phyloP scores from a whole-genome alignment of 2,797 vertebrate species.

The Scomberomorus guttatus region DNA sequence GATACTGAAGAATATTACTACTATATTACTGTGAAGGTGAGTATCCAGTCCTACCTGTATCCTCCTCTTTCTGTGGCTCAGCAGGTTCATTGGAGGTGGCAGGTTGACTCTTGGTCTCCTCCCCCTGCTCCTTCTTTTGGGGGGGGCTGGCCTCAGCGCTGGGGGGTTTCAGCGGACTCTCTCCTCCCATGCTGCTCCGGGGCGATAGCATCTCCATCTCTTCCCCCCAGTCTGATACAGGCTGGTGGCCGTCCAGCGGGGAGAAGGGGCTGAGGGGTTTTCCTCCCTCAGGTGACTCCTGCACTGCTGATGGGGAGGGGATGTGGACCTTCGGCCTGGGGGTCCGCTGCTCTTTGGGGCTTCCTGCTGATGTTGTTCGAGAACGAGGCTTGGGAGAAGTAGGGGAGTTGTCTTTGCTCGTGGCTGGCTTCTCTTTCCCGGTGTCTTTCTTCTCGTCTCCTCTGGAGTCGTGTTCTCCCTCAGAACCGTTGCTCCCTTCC shows the following conservation, averaged over 20 bases:
- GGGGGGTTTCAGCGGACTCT: slow-evolving; percentile 81
- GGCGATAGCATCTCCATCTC: slow-evolving; percentile 93
- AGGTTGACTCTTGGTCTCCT: slow-evolving; percentile 15
- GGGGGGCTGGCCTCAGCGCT: slow-evolving; percentile 78
- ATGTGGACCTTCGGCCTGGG: slow-evolving; percentile 81
- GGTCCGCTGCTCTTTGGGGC: slow-evolving; percentile 75
- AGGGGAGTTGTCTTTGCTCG: slow-evolving; percentile 30
- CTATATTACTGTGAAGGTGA: too few species aligned
- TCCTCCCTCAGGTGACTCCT: slow-evolving; percentile 71
- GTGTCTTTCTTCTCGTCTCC: slow-evolving; percentile 69
- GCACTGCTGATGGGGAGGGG: slow-evolving; percentile 64
- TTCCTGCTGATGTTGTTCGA: slow-evolving; percentile 39
- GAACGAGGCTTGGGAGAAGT: slow-evolving; percentile 20
- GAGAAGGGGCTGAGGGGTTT: slow-evolving; percentile 88
- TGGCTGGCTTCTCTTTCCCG: slow-evolving; percentile 51
- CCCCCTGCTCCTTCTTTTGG: slow-evolving; percentile 55
- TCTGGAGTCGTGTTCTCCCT: slow-evolving; percentile 55
- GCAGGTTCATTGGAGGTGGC: background rate
- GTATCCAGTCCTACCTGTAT: slow-evolving; percentile 9
- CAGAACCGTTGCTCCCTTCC: slow-evolving; percentile 67
- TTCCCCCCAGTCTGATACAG: slow-evolving; percentile 93
- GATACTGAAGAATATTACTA: background rate
- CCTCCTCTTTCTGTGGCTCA: slow-evolving; percentile 48
- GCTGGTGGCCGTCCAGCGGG: slow-evolving; percentile 82
- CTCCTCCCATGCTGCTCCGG: slow-evolving; percentile 81